Evolutionary conservation across 2,888 invertebrate species (phyloP).

Genomic region (Heliothis peltigera): DNA sequence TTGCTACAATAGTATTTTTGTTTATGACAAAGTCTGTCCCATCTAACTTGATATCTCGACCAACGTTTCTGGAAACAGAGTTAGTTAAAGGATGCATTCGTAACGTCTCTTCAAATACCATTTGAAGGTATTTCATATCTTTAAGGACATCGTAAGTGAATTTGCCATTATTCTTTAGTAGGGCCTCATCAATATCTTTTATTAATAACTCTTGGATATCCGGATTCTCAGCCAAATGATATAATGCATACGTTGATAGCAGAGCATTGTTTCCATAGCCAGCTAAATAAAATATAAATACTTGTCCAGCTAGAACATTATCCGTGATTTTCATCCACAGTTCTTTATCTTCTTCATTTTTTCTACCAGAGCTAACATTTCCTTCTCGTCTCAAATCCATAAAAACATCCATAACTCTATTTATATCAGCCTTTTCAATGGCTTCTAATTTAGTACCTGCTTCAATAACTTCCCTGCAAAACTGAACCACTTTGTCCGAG

Average conservation of each 20-base stretch:
- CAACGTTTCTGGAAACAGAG: conserved; percentile 73
- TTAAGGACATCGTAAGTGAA: conserved; percentile 77
- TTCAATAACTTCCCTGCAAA: conserved; percentile 61
- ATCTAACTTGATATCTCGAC: conserved; percentile 72
- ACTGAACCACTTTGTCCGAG: conserved; percentile 48
- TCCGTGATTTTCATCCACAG: conserved; percentile 67
- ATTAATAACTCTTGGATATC: conserved; percentile 75
- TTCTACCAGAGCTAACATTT: conserved; percentile 15
- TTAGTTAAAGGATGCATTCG: conserved; percentile 81
- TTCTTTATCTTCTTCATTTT: conserved; percentile 36
- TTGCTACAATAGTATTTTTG: conserved; percentile 71
- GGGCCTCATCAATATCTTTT: conserved; percentile 71
- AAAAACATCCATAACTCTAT: conserved; percentile 63
- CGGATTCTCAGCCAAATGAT: conserved; percentile 76
- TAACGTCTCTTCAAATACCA: conserved; percentile 73
- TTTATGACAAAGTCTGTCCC: conserved; percentile 73
- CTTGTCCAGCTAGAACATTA: conserved; percentile 75
- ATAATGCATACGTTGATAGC: conserved; percentile 73
- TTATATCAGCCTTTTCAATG: conserved; percentile 27
- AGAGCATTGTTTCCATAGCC: conserved; percentile 83
- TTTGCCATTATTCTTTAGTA: conserved; percentile 68
- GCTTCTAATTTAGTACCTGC: conserved; percentile 43
- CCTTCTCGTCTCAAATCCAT: conserved; percentile 52
- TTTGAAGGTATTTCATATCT: conserved; percentile 80
- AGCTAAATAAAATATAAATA: conserved; percentile 80